Base-by-base conservation (phyloP, 2,113 vertebrate species). In the Terrapene triunguis region DNA sequence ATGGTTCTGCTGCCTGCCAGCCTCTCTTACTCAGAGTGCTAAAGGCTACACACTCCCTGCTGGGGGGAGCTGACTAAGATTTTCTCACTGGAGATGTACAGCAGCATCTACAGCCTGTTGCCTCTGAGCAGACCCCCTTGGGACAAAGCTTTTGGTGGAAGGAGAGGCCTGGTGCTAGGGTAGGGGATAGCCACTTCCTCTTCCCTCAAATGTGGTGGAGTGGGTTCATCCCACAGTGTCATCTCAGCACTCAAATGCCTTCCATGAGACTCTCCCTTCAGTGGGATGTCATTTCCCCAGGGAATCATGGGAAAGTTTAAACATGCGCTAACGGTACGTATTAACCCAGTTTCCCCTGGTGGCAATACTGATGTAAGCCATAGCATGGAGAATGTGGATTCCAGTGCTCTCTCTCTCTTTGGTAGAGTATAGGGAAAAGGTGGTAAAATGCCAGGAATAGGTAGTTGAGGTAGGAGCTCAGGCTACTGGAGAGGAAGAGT, bases 51-150 rank as follows among this genome's bases (percentile, higher is more conserved):
- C 6, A 3, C 32, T 65, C 32, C 14, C 32, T 65, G 14, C 65
- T 69, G 4, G 1, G 4, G 16, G 65, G 0, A 3, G 69, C 35
- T 44, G 24, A n/a, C 38, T 24, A n/a, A 8, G 11, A 48, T 79
- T 65, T 89, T 89, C 54, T 13, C 89, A 47, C 1, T 2, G 57
- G 22, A 84, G 6, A 88, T 89, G 92, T 2, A 1, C 38, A 53
- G 13, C 29, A 62, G 32, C 38, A 13, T 44, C 42, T 76, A 42
- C 72, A 42, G 11, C 42, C 72, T 27, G 38, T 42, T 78, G 74
- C 24, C 25, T 47, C 21, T 27, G 42, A 78, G 74, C 38, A 78
- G 42, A 47, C 7, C 10, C 42, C 5, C 65, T 27, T 47, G 24
- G 74, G 42, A 27, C 74, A 78, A 78, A 12, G 6, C 42, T 44